Evolutionary conservation across 2,888 invertebrate genomes (phyloP), one percentile per base, ranked within the genome.

Genomic region (Mechanitis mazaeus): DNA sequence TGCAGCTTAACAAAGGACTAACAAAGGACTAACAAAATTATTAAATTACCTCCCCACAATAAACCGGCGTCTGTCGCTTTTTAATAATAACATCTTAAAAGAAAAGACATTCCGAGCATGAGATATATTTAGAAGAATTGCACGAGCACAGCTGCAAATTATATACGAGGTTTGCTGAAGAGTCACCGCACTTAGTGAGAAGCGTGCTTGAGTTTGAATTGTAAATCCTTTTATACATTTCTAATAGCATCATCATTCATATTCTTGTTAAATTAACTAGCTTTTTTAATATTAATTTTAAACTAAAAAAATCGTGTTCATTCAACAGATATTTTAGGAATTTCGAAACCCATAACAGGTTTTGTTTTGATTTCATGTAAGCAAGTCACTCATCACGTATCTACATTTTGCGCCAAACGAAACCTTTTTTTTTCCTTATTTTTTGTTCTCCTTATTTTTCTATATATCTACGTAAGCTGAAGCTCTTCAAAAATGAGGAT

Each of bases 201-300:
- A 83, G 82, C 71, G 78, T 78, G 75, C 84, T 85, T 72, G 63
- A 70, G 73, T 79, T 78, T 73, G 79, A 79, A 81, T 78, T 81
- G 72, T 80, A 81, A 83, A 81, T 75, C 76, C 75, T 72, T 56
- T 63, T 63, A 67, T 65, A 64, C 50, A 31, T 50, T 38, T 47
- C 11, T 31, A 35, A 35, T 35, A 35, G 35, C 35, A 6, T 35
- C 3, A 35, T 6, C 35, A 5, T 35, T 35, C 6, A 6, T 6
- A 6, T 47, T 47, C n/a, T 20, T 20, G 20, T 20, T 20, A 20
- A 20, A 20, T 20, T 20, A 20, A 20, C 20, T 20, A 20, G 20
- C 20, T 20, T 20, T 20, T 20, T 20, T 20, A 20, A 20, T 20
- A 20, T 20, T 20, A 20, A 20, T 20, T 20, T 20, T 20, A 20